phyloP scores from a whole-genome alignment of 2,888 invertebrate species.

The Acanthosoma haemorrhoidale region DNA sequence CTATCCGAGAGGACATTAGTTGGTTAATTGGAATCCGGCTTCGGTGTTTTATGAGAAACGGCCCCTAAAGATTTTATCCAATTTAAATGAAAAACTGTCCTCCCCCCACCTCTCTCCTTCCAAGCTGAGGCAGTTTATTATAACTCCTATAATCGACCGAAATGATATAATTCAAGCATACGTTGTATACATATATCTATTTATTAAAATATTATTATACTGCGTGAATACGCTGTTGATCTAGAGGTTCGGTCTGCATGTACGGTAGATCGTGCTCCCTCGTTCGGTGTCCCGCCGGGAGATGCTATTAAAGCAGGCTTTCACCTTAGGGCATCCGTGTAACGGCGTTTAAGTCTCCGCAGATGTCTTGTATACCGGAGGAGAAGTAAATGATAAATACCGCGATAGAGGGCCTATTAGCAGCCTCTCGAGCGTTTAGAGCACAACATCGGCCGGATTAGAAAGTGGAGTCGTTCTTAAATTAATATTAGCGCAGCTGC shows the following conservation, averaged over 20 bases:
- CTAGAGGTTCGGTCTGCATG: no score
- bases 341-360: no score
- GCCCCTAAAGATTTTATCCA: neutral
- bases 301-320: no score
- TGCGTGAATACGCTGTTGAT: no score
- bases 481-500: no score
- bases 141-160: no score
- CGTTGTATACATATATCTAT: neutral
- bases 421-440: no score
- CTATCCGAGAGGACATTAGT: neutral
- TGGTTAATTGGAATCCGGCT: neutral
- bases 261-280: neutral
- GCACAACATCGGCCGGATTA: neutral
- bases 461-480: neutral
- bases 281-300: neutral
- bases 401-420: neutral
- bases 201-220: no score
- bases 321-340: no score
- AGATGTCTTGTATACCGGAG: no score
- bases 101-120: no score
- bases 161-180: conserved; percentile 5
- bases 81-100: neutral
- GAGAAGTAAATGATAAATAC: neutral
- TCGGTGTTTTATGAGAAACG: neutral
- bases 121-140: no score